These are phyloP conservation scores for Lasioglossum marginatum DNA, from an alignment of 2,888 invertebrate genomes.

Conservation along the genomic window DNA sequence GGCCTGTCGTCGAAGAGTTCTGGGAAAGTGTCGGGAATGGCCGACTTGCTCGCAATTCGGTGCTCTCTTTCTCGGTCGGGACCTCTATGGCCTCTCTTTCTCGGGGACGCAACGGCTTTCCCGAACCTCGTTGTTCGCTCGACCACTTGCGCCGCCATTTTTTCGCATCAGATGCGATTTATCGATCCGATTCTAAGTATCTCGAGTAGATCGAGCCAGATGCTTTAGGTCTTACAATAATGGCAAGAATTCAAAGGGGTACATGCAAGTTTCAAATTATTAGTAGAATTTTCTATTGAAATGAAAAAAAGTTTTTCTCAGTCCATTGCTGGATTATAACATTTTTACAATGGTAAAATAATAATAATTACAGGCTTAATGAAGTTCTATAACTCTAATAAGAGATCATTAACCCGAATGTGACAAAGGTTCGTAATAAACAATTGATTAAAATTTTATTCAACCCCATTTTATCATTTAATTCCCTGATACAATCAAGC, in stretches of 20 bases:
- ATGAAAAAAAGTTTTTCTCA: not conserved
- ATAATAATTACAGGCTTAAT: not conserved
- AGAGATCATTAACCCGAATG: not conserved
- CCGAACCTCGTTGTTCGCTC: not conserved
- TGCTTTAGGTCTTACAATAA: not conserved
- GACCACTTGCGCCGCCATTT: constrained; percentile 10
- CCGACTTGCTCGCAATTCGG: constrained; percentile 49
- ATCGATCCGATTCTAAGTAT: not conserved
- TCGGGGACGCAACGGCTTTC: not conserved
- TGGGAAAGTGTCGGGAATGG: constrained; percentile 44
- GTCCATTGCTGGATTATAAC: not conserved
- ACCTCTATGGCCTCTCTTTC: not conserved
- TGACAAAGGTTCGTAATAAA: not conserved
- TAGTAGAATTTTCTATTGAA: too few relatives aligned
- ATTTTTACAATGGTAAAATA: not conserved
- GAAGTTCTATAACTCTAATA: not conserved
- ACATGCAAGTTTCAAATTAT: not conserved
- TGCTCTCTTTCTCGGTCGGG: not conserved
- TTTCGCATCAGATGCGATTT: not conserved
- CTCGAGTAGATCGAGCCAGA: not conserved
- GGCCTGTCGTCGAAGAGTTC: constrained; percentile 47
- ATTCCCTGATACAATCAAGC: not conserved
- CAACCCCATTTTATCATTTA: not conserved
- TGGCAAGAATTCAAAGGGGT: not conserved
- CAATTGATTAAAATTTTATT: not conserved